Base-by-base conservation (phyloP, 1,140 invertebrate species). In the Melanaphis sacchari region DNA sequence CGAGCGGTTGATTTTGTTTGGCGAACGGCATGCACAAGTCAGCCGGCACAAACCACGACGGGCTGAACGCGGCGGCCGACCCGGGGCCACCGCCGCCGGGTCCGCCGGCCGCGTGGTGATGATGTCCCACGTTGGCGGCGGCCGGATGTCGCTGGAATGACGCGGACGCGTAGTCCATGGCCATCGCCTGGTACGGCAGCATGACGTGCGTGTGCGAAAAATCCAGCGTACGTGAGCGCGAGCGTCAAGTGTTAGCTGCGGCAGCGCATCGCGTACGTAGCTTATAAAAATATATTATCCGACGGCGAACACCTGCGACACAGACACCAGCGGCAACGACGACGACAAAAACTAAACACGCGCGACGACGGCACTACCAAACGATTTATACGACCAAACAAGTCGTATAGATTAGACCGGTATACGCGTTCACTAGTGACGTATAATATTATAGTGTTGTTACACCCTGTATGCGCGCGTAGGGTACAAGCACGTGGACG, bases 21-120 rank as follows among this genome's bases (percentile, higher is more conserved):
- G 97, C 96, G 97, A 97, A 96, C 97, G 96, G 96, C 95, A 97
- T 97, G 97, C 97, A 98, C 95, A 98, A 96, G 96, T 98, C 97
- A 96, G 97, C 97, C 96, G 97, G 97, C 97, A 98, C 97, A 96
- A 98, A 98, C 97, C 97, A 98, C 96, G 97, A 98, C 96, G 98
- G 97, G 95, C 97, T 97, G 96, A 98, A 98, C 76, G 96, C 95
- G 95, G 96, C 95, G 81, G 96, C 95, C 95, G 93, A 95, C 94
- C 94, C 43, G 2, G 54, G 26, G 15, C 91, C 81, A 96, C 95
- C 95, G 95, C 95, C 95, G 95, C 95, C 94, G 95, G 94, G 94
- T 94, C 96, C 91, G 15, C 91, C 91, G 46, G 81, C 66, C 46
- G 18, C 91, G 46, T 93, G 91, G 36, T 93, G 91, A 84, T 93